Evolutionary conservation across 2,113 vertebrate species (phyloP), one percentile per base, ranked within the genome.

Genomic region (Charadrius vociferus): DNA sequence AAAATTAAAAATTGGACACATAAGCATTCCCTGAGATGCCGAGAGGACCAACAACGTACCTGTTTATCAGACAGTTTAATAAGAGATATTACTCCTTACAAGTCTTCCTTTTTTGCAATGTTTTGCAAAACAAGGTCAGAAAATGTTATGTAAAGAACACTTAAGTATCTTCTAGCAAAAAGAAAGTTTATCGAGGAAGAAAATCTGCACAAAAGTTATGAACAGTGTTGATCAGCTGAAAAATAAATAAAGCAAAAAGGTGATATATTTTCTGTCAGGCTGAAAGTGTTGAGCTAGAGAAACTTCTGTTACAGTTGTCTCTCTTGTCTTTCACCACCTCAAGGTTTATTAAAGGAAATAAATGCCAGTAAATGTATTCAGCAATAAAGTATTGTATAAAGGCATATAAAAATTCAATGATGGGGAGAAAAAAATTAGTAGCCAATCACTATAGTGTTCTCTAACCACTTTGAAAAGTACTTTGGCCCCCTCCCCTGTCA

Each of bases 311-410:
- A 14, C 3, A 52, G 18, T 95, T 90, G n/a, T 77, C 65, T 92
- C n/a, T 80, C 63, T 50, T 62, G 50, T 59, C 45, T 96, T 86
- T 49, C 55, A 36, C 65, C 45, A 53, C 26, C 37, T 71, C 6
- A 0, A 34, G 15, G 37, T 61, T 90, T 90, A 81, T 78, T 92
- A 86, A 82, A 34, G 71, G 50, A 86, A 94, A 92, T 80, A 94
- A 96, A 79, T 41, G 24, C 62, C 62, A 61, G 56, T 75, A 68
- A 75, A 91, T 53, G 12, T 72, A 70, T 79, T 73, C 53, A 34
- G 29, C 45, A 83, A 32, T 82, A 29, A 80, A 79, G 10, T 39
- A 29, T 65, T 90, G 22, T 13, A 80, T 71, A 88, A 89, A 90
- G 12, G 4, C 15, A 50, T 27, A n/a, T 18, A 83, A 88, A 71